phyloP scores from a whole-genome alignment of 2,797 vertebrate genomes.

The Chiloscyllium punctatum region DNA sequence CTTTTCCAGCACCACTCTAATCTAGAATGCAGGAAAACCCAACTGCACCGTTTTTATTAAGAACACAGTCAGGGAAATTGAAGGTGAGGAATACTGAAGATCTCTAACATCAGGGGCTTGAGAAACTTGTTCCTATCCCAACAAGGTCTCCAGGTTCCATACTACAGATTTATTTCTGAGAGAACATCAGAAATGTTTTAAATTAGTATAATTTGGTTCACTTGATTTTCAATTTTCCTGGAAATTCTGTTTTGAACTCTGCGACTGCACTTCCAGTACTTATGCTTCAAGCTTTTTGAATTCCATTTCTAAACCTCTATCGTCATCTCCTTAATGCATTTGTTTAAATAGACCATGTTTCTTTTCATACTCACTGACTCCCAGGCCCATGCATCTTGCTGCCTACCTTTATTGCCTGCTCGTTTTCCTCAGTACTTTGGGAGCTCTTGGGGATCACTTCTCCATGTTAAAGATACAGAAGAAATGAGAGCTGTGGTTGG shows the following conservation, averaged over 20 bases:
- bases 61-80: not conserved
- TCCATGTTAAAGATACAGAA: not conserved
- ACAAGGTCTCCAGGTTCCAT: not conserved
- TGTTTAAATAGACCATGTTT: not conserved
- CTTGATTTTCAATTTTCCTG: not conserved
- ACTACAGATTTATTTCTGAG: not conserved
- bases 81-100: not conserved
- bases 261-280: not conserved
- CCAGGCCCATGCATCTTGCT: not conserved
- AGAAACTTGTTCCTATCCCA: not conserved
- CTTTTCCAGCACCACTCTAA: too few species aligned
- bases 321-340: not conserved
- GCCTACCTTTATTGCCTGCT: not conserved
- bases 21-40: not conserved
- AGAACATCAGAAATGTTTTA: not conserved
- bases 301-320: not conserved
- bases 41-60: not conserved
- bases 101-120: not conserved
- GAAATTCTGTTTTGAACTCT: not conserved
- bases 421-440: not conserved
- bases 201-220: not conserved
- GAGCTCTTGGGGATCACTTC: too few species aligned
- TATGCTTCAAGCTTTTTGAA: not conserved
- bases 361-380: not conserved
- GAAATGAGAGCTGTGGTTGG: not conserved